Base-by-base conservation (phyloP, 2,113 vertebrate genomes). In the Sula dactylatra region DNA sequence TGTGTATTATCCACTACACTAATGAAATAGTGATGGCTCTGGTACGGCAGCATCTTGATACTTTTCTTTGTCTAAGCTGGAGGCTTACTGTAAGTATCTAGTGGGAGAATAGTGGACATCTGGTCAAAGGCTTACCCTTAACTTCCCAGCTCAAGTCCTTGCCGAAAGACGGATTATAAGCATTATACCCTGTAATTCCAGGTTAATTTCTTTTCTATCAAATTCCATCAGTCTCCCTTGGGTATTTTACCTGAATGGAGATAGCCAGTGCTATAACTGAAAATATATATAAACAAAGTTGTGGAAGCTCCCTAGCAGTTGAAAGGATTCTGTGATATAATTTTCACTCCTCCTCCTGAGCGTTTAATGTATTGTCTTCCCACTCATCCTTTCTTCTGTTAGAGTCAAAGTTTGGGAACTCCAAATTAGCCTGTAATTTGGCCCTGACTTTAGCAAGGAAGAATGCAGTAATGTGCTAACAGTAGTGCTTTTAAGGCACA, bases 51-150 rank as follows among this genome's bases (percentile, higher is more conserved):
- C 65, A 56, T 71, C 72, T 82, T 56, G 73, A 21, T 88, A 9
- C 40, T 89, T 71, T 21, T 31, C 67, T 62, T 8, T 77, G 36
- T 54, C 80, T 90, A 18, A 90, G 55, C 82, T 64, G 88, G 50
- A 56, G 47, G 31, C 76, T 96, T 92, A 56, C 40, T 22, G 14
- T 27, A 7, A 78, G 73, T 61, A 88, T 85, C 74, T 88, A 36
- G 15, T 44, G 55, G 47, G 64, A 88, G 62, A 88, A 47, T 36
- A 50, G 22, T 9, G 82, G 90, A 94, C 94, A 92, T 93, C 88
- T 95, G 93, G 69, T 93, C 72, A 52, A 74, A 88, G 90, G 86
- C 90, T 97, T 88, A 86, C 69, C 72, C 94, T 93, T 89, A 83
- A 13, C 62, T 82, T 84, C 62, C 79, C 38, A 0, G 56, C 86